Base-by-base conservation (phyloP, 30 jellyfish, hydroid and myxozoan species). In the Clytia hemisphaerica region DNA sequence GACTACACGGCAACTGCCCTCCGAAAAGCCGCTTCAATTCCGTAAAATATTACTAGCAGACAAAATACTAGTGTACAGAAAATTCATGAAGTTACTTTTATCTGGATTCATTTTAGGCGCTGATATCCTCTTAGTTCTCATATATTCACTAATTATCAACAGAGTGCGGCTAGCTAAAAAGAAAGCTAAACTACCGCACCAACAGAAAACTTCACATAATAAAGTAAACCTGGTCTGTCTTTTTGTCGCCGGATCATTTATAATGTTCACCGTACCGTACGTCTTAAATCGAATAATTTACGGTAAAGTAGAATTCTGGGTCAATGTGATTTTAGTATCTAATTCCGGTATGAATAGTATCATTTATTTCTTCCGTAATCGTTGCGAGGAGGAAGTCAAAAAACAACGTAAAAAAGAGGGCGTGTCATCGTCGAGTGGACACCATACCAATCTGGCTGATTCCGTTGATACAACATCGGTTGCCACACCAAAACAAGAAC, bases 291-390 rank as follows among this genome's bases (percentile, higher is more conserved):
- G 60, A 22, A 18, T 61, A 0, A 30, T 30, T 21, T 3, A 7
- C n/a, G 64, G 1, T 4, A 10, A 37, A 0, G 70, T 61, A 21
- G 65, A 62, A 22, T 30, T 61, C 5, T 61, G 62, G 60, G 75
- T 31, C 3, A 61, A 37, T 25, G 21, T 61, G 35, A 32, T 61
- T n/a, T 61, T 61, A 37, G 22, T 61, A 16, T 32, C 28, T 16
- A 61, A 61, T 63, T 29, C 65, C 36, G 75, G 75, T 15, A 4
- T 61, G 35, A 61, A 61, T 34, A 32, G 63, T 61, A 61, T 61
- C 2, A 9, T 61, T 7, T 61, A 61, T 37, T 61, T 61, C 1
- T 61, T 61, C 30, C 72, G 75, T 21, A 35, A 63, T 16, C 4
- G 24, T 19, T 61, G 60, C 18, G 75, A 61, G 62, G 36, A 4